These are phyloP conservation scores for Plodia interpunctella DNA, from an alignment of 1,140 invertebrate species.

Conservation along the genomic window DNA sequence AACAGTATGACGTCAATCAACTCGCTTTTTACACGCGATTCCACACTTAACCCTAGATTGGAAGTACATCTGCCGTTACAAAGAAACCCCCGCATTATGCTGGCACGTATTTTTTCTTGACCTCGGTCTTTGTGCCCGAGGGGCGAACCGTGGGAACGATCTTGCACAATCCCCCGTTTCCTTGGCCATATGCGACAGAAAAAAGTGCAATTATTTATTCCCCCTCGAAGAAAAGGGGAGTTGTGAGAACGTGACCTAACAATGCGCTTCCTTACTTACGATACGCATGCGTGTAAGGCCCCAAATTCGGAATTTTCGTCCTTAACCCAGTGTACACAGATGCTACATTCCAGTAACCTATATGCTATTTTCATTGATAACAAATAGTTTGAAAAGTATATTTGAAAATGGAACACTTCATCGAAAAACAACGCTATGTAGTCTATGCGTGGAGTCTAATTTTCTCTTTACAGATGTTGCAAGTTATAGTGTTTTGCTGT, in stretches of 20 bases:
- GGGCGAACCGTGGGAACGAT: conserved; percentile 73
- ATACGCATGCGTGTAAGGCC: conserved; percentile 46
- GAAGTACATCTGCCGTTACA: conserved; percentile 61
- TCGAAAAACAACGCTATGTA: conserved; percentile 26
- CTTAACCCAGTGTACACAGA: conserved; percentile 42
- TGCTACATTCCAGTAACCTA: conserved; percentile 48
- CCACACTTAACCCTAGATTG: conserved; percentile 64
- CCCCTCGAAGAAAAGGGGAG: conserved; percentile 73
- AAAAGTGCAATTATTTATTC: conserved; percentile 77
- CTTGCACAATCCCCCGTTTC: conserved; percentile 68
- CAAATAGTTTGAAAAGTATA: conserved; percentile 57
- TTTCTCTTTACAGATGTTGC: background rate
- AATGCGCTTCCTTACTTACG: conserved; percentile 74
- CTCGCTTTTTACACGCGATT: conserved; percentile 53
- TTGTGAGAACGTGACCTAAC: conserved; percentile 76
- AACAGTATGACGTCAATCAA: conserved; percentile 48
- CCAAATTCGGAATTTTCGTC: conserved; percentile 45
- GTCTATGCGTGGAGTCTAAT: conserved; percentile 19
- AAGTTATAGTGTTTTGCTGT: background rate
- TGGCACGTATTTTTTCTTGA: conserved; percentile 74
- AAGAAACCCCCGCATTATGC: conserved; percentile 65
- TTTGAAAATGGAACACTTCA: conserved; percentile 22
- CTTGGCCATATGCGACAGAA: conserved; percentile 75
- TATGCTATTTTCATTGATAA: conserved; percentile 44
- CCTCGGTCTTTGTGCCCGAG: conserved; percentile 64